These are phyloP conservation scores for Corydoras sp. DNA, from an alignment of 2,113 vertebrate genomes.

Conservation along the genomic window DNA sequence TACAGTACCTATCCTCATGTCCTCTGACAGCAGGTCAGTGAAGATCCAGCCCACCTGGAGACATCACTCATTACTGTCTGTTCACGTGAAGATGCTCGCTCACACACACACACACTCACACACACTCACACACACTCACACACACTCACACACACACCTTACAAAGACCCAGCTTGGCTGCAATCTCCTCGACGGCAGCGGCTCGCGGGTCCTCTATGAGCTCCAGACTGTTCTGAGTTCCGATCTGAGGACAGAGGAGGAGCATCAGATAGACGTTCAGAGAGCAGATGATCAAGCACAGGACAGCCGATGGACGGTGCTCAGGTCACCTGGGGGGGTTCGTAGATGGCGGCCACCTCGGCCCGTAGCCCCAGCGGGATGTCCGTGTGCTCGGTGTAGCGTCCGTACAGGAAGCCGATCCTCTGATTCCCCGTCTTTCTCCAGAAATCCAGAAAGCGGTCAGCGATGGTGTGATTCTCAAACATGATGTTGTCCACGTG, in stretches of 20 bases:
- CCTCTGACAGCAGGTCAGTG: conserved; percentile 91
- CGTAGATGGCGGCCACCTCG: conserved; percentile 94
- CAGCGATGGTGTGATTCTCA: conserved; percentile 96
- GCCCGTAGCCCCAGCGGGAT: conserved; percentile 93
- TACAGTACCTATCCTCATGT: conserved; percentile 93
- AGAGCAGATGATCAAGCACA: no score
- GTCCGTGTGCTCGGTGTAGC: conserved; percentile 95
- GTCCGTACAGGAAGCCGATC: conserved; percentile 88
- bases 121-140: neutral
- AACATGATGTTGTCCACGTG: conserved; percentile 99
- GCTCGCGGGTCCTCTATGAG: conserved; percentile 91
- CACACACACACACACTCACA: no score
- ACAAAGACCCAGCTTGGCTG: conserved; percentile 87
- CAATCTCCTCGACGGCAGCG: conserved; percentile 89
- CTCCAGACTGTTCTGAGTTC: conserved; percentile 92
- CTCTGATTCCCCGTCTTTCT: conserved; percentile 94
- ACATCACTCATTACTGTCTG: neutral
- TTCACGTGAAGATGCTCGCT: no score
- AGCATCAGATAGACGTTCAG: no score
- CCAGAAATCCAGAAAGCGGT: conserved; percentile 98
- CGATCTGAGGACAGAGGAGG: conserved; percentile 66
- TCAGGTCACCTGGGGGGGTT: conserved; percentile 84
- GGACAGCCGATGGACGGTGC: no score
- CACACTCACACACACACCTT: conserved; percentile 71
- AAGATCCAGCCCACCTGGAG: conserved; percentile 96